Percentiles rank a stretch among this genome's conserved stretches.
phyloP scores from a whole-genome alignment of 2,888 invertebrate genomes.

The Chrysolina americana region DNA sequence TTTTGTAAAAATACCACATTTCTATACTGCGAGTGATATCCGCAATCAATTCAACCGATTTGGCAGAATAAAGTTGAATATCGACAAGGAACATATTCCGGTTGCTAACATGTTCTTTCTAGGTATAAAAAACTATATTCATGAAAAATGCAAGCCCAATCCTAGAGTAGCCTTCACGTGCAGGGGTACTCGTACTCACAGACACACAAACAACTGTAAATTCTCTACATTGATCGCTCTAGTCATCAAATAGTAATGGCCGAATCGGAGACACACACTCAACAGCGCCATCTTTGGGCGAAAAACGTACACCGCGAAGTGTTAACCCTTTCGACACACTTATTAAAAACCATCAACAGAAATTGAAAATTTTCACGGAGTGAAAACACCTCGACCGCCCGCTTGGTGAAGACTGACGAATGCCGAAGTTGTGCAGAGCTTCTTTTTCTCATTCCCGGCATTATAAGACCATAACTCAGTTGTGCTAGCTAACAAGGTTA shows the following conservation, averaged over 20 bases:
- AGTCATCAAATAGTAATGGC: not conserved
- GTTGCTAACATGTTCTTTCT: too few relatives aligned
- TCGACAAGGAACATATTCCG: too few relatives aligned
- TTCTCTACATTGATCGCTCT: not conserved
- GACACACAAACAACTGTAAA: too few relatives aligned
- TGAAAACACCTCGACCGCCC: conserved; percentile 57
- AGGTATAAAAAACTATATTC: too few relatives aligned
- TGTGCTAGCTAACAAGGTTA: conserved; percentile 70
- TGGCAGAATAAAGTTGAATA: too few relatives aligned
- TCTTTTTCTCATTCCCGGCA: conserved; percentile 69
- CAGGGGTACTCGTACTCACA: too few relatives aligned
- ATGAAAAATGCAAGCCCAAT: too few relatives aligned
- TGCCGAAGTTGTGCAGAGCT: conserved; percentile 62
- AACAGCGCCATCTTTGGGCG: conserved; percentile 19
- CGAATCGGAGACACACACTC: not conserved
- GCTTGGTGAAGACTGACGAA: conserved; percentile 65
- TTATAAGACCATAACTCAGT: conserved; percentile 71
- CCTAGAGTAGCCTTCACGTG: too few relatives aligned
- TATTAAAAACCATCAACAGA: not conserved
- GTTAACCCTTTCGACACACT: conserved; percentile 12
- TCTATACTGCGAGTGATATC: too few relatives aligned
- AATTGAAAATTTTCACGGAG: conserved; percentile 34
- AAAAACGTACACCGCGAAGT: not conserved
- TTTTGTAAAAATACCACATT: too few relatives aligned
- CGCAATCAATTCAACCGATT: too few relatives aligned